phyloP scores from a whole-genome alignment of 2,113 vertebrate genomes.

The Microtus pennsylvanicus region DNA sequence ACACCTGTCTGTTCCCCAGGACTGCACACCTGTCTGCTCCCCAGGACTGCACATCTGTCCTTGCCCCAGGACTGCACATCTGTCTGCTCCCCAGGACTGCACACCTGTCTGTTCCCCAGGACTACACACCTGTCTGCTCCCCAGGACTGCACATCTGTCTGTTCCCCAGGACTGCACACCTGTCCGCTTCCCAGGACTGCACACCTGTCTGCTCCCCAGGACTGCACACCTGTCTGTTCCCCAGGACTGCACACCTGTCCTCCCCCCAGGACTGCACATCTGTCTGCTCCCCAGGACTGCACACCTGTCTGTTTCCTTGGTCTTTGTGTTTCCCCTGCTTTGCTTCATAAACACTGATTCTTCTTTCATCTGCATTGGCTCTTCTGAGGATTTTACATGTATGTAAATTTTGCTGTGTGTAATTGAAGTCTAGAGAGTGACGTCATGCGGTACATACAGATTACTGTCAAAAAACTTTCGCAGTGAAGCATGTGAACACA shows the following conservation, averaged over 20 bases:
- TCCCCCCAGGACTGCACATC: too few relatives aligned
- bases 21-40: rapidly evolving
- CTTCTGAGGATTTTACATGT: background rate
- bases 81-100: rapidly evolving
- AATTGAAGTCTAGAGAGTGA: background rate
- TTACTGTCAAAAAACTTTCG: background rate
- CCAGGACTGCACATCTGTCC: rapidly evolving
- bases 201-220: rapidly evolving
- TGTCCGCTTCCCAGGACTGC: background rate
- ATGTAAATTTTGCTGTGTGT: background rate
- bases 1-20: rapidly evolving
- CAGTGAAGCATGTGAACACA: background rate
- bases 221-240: background rate
- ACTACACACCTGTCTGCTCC: background rate
- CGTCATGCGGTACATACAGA: rapidly evolving
- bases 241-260: too few relatives aligned
- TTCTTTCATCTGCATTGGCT: background rate
- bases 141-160: too few relatives aligned
- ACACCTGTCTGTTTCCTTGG: too few relatives aligned
- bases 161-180: background rate
- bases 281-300: background rate
- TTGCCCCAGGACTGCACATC: too few relatives aligned
- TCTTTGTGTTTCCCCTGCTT: background rate
- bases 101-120: background rate
- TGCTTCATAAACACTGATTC: background rate